Evolutionary conservation across 1,140 invertebrate species (phyloP).

Genomic region (Coelopa frigida): DNA sequence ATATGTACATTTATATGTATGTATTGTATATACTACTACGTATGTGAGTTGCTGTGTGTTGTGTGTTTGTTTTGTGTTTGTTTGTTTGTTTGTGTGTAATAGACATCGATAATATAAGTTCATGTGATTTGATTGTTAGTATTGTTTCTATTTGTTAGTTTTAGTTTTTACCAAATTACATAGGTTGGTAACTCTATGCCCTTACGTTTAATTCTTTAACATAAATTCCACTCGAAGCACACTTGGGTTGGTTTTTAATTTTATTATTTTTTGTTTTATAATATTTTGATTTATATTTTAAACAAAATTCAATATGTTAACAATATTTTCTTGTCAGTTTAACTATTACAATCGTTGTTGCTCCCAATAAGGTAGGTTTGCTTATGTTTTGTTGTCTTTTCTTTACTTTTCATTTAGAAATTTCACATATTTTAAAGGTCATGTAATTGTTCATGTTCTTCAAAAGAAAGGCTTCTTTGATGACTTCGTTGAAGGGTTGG

Average conservation of each 20-base stretch:
- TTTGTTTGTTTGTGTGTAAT: constrained; percentile 4
- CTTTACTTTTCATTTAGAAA: constrained; percentile 14
- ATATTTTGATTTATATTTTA: constrained; percentile 6
- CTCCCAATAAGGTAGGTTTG: constrained; percentile 26
- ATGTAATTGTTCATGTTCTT: too few species aligned
- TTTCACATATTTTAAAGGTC: constrained; percentile 17
- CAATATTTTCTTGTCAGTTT: constrained; percentile 13
- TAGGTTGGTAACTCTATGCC: background rate
- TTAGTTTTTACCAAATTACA: constrained; percentile 1
- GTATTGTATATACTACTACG: background rate
- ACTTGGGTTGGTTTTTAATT: constrained; percentile 39
- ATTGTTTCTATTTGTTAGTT: constrained; percentile 4
- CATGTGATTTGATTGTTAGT: constrained; percentile 11
- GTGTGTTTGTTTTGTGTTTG: background rate
- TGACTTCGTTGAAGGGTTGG: too few species aligned
- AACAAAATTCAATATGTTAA: constrained; percentile 8
- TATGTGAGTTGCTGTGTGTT: constrained; percentile 1
- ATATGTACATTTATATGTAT: background rate
- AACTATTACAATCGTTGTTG: constrained; percentile 38
- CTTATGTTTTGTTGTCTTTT: constrained; percentile 2
- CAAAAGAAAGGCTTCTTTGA: too few species aligned
- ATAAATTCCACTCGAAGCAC: constrained; percentile 44
- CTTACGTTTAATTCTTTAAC: constrained; percentile 25
- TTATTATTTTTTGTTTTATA: constrained; percentile 19
- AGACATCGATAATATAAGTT: constrained; percentile 15